Evolutionary conservation across 2,113 vertebrate genomes (phyloP).

Genomic region (Fregata magnificens): DNA sequence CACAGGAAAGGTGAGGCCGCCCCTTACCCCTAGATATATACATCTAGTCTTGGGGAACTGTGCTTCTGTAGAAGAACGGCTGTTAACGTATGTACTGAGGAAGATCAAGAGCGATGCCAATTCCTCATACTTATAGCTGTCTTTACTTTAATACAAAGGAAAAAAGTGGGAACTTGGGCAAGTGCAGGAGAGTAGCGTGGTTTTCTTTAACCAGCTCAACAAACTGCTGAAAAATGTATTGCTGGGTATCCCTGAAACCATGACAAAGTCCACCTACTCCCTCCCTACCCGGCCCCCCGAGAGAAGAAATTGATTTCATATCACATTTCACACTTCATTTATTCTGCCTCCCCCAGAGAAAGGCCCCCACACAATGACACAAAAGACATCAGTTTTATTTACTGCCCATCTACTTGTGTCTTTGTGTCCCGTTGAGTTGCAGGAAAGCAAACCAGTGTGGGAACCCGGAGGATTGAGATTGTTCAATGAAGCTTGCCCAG

Average conservation of each 20-base stretch:
- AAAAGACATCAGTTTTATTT: conserved; percentile 69
- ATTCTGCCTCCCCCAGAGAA: conserved; percentile 35
- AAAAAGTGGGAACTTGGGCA: neutral
- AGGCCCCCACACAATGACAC: conserved; percentile 52
- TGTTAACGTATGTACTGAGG: rapidly evolving
- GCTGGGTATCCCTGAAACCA: neutral
- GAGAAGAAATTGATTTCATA: conserved; percentile 73
- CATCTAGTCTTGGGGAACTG: neutral
- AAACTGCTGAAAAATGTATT: neutral
- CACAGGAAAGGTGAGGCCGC: neutral
- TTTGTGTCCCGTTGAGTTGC: conserved; percentile 57
- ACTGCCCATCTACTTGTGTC: conserved; percentile 58
- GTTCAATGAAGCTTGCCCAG: conserved; percentile 65
- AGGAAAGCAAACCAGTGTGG: conserved; percentile 49
- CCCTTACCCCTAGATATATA: neutral
- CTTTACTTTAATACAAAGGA: neutral
- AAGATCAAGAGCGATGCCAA: neutral
- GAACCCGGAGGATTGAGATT: conserved; percentile 52
- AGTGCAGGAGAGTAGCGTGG: neutral
- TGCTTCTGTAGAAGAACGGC: neutral
- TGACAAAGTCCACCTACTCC: neutral
- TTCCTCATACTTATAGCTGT: rapidly evolving
- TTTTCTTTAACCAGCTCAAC: neutral
- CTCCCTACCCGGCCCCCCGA: neutral
- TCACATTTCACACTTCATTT: conserved; percentile 69